Conservation (phyloP, 2,888 invertebrate species). For the Calephelis perditalis region DNA sequence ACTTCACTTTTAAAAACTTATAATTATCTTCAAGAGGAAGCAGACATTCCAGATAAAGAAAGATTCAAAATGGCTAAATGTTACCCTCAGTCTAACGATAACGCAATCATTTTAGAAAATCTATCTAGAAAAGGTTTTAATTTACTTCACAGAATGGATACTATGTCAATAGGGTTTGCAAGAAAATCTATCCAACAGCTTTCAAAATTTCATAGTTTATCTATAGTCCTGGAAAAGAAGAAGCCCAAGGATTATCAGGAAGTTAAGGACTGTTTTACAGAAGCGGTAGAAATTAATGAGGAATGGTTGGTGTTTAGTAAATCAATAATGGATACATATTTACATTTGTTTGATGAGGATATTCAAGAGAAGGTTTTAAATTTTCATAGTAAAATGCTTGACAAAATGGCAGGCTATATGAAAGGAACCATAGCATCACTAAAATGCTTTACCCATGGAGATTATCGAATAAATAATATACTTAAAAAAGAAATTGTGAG, state of each 20-base stretch:
- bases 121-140: too few species aligned
- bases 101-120: slow-evolving; percentile 44
- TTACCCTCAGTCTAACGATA: slow-evolving; percentile 35
- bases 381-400: slow-evolving; percentile 25
- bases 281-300: slow-evolving; percentile 27
- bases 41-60: slow-evolving; percentile 32
- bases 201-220: slow-evolving; percentile 35
- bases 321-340: slow-evolving; percentile 31
- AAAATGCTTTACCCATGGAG: slow-evolving; percentile 38
- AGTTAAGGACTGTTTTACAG: slow-evolving; percentile 30
- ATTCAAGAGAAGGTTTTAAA: slow-evolving; percentile 28
- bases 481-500: slow-evolving; percentile 36
- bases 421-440: slow-evolving; percentile 21
- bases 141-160: too few species aligned
- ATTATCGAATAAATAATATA: slow-evolving; percentile 31
- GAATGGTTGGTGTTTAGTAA: slow-evolving; percentile 32
- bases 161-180: slow-evolving; percentile 28
- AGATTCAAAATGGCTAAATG: slow-evolving; percentile 25
- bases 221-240: slow-evolving; percentile 30
- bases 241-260: slow-evolving; percentile 25
- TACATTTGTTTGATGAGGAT: slow-evolving; percentile 31
- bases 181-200: slow-evolving; percentile 33
- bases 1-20: slow-evolving; percentile 33
- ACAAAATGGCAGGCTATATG: slow-evolving; percentile 33
- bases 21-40: slow-evolving; percentile 34